phyloP scores from a whole-genome alignment of 2,888 invertebrate genomes.

The Gonocerus acuteangulatus region DNA sequence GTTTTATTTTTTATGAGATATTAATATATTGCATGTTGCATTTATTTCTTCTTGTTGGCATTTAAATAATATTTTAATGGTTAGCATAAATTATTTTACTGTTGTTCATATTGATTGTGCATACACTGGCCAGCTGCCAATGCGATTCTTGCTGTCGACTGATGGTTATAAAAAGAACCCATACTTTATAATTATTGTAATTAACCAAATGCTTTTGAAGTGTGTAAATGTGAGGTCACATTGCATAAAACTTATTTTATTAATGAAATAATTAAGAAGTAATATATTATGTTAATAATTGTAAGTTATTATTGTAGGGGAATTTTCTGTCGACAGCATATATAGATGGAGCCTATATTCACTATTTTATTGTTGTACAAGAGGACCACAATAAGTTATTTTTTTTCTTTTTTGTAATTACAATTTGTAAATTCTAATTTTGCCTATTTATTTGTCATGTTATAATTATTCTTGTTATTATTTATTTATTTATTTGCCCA shows the following conservation, averaged over 20 bases:
- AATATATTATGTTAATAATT: too few relatives aligned
- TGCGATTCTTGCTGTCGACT: too few relatives aligned
- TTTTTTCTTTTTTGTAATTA: background rate
- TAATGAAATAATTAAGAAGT: too few relatives aligned
- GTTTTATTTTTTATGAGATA: slow-evolving; percentile 22
- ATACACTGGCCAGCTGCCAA: too few relatives aligned
- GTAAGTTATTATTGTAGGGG: too few relatives aligned
- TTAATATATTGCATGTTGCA: slow-evolving; percentile 24
- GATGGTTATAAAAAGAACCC: too few relatives aligned
- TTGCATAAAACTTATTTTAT: too few relatives aligned
- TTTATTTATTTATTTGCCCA: background rate
- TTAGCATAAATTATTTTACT: slow-evolving; percentile 14
- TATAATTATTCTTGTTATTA: background rate
- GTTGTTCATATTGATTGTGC: slow-evolving; percentile 11
- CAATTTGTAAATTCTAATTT: background rate
- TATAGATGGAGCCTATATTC: too few relatives aligned
- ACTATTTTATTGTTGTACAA: slow-evolving; percentile 4
- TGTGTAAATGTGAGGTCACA: too few relatives aligned
- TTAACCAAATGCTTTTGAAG: too few relatives aligned
- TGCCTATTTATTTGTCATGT: background rate
- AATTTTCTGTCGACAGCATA: too few relatives aligned
- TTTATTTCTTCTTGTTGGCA: slow-evolving; percentile 27
- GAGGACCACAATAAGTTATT: slow-evolving; percentile 10
- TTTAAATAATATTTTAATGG: slow-evolving; percentile 22
- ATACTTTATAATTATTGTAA: too few relatives aligned